A percentile compares a stretch with the other conserved stretches of the same genome.
phyloP scores from a whole-genome alignment of 2,888 invertebrate species.

The Nysson spinosus region DNA sequence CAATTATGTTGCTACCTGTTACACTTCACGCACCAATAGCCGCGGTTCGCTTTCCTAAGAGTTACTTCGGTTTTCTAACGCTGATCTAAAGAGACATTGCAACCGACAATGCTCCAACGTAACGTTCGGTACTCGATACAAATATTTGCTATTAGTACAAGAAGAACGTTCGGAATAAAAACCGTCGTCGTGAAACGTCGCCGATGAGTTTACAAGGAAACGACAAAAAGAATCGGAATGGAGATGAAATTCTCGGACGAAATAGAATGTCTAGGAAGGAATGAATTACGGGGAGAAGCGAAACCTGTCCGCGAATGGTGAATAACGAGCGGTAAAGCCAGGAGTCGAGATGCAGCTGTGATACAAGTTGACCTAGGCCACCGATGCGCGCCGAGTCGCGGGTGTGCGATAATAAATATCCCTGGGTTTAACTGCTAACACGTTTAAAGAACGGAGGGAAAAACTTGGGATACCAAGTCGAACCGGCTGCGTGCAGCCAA shows the following conservation, averaged over 20 bases:
- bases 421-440: slow-evolving; percentile 21
- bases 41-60: too few relatives aligned
- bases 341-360: slow-evolving; percentile 24
- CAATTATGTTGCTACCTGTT: too few relatives aligned
- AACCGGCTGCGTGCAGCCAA: slow-evolving; percentile 41
- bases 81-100: too few relatives aligned
- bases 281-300: slow-evolving; percentile 18
- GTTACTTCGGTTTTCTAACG: too few relatives aligned
- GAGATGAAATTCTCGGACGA: not conserved
- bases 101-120: too few relatives aligned
- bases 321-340: slow-evolving; percentile 9
- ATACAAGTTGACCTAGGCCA: slow-evolving; percentile 55
- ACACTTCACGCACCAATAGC: too few relatives aligned
- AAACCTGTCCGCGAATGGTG: slow-evolving; percentile 8
- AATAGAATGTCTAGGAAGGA: not conserved
- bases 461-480: slow-evolving; percentile 18
- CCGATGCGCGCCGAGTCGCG: slow-evolving; percentile 17
- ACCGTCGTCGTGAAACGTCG: too few relatives aligned
- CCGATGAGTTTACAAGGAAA: too few relatives aligned
- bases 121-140: too few relatives aligned
- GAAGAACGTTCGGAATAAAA: too few relatives aligned
- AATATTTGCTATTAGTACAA: too few relatives aligned
- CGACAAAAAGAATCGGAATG: too few relatives aligned
- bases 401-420: slow-evolving; percentile 53
- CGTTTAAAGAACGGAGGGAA: slow-evolving; percentile 2